Conservation (phyloP, 2,113 vertebrate genomes). For the Embiotoca jacksoni region DNA sequence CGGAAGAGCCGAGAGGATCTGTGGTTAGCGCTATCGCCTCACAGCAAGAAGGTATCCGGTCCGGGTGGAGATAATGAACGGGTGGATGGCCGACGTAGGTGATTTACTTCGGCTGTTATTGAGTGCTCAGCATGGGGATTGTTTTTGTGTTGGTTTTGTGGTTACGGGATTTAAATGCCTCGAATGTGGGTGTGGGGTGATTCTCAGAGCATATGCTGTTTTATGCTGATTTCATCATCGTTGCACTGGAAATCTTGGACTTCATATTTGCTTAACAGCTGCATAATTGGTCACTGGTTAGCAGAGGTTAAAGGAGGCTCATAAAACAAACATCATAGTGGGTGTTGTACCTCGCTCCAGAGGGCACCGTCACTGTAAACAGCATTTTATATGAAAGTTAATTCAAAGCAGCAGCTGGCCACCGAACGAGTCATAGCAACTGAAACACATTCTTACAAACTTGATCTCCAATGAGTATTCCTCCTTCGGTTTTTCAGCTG, state of each 20-base stretch:
- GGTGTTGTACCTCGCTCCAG: conserved; percentile 4
- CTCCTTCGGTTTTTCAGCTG: too few species aligned
- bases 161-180: neutral
- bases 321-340: neutral
- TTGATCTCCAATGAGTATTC: too few species aligned
- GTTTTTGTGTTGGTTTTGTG: neutral
- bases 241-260: neutral
- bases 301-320: conserved; percentile 8
- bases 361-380: conserved; percentile 13
- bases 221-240: conserved; percentile 32
- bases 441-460: conserved; percentile 3
- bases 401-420: conserved; percentile 49
- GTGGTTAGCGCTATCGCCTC: conserved; percentile 4
- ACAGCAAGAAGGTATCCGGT: conserved; percentile 23
- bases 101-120: conserved; percentile 27
- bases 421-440: conserved; percentile 20
- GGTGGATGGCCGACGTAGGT: conserved; percentile 5
- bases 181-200: neutral
- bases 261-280: conserved; percentile 9
- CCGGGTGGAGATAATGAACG: neutral
- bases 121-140: neutral
- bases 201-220: neutral
- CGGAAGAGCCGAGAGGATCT: neutral
- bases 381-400: conserved; percentile 35
- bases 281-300: conserved; percentile 8